phyloP scores from a whole-genome alignment of 1,140 invertebrate species.

The Lepidurus apus region DNA sequence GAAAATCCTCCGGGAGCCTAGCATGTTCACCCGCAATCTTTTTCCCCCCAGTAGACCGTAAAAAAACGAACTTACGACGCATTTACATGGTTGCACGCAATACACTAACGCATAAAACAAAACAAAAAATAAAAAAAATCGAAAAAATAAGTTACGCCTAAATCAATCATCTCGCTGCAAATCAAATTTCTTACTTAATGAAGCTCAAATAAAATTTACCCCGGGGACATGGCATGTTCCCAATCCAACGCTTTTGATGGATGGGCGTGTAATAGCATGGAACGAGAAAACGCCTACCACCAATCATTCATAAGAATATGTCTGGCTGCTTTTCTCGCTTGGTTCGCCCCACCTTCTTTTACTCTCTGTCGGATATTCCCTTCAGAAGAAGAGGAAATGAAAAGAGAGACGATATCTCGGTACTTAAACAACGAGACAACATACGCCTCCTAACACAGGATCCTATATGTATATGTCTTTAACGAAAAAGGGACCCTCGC shows the following conservation, averaged over 20 bases:
- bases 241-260: neutral
- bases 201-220: neutral
- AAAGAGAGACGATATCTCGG: neutral
- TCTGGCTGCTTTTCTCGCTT: neutral
- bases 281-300: constrained; percentile 5
- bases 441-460: neutral
- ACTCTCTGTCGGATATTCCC: neutral
- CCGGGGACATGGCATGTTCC: neutral
- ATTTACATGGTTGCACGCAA: neutral
- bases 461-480: neutral
- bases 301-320: neutral
- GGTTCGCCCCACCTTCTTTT: neutral
- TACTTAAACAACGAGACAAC: constrained; percentile 10
- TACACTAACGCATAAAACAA: neutral
- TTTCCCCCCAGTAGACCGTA: neutral
- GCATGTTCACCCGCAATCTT: neutral
- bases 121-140: neutral
- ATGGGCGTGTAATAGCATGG: constrained; percentile 17
- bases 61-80: too few species aligned
- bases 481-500: neutral
- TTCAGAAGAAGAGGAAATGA: neutral
- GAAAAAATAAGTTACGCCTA: neutral
- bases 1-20: neutral
- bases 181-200: constrained; percentile 2
- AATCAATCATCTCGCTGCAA: neutral